phyloP scores from a whole-genome alignment of 2,888 invertebrate genomes.

The Thereva nobilitata region DNA sequence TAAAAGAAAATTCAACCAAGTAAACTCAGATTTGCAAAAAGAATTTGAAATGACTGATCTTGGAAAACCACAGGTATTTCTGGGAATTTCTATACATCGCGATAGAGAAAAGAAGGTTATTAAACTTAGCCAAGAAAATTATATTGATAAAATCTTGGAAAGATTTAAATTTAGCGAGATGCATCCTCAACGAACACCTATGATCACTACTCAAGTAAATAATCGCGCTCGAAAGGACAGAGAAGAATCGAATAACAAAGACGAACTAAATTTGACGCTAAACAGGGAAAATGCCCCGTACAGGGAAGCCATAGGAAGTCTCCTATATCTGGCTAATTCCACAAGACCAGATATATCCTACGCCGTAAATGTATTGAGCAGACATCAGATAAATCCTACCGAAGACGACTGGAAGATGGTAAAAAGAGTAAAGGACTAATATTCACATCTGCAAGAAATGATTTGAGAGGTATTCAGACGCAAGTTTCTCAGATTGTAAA shows the following conservation, averaged over 20 bases:
- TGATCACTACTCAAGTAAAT: background rate
- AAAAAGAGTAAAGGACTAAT: slow-evolving; percentile 34
- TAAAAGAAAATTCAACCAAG: background rate
- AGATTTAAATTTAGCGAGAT: background rate
- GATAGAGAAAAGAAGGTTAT: background rate
- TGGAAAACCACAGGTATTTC: background rate
- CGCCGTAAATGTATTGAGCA: slow-evolving; percentile 27
- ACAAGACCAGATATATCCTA: background rate
- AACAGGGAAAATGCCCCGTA: background rate
- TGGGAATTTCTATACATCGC: background rate
- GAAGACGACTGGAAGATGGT: slow-evolving; percentile 32
- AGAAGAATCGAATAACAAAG: background rate
- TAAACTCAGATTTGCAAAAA: background rate
- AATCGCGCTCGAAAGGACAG: background rate
- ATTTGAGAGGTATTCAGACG: slow-evolving; percentile 23
- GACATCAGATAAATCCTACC: slow-evolving; percentile 32
- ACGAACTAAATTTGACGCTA: no score
- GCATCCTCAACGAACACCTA: background rate
- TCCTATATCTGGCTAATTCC: background rate
- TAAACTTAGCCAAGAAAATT: background rate
- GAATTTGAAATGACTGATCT: background rate
- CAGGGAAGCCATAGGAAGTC: background rate
- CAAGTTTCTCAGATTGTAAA: slow-evolving; percentile 30
- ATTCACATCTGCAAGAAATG: slow-evolving; percentile 7
- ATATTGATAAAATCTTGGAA: background rate